Evolutionary conservation across 2,888 invertebrate genomes (phyloP).

Genomic region (Monochamus alternatus): DNA sequence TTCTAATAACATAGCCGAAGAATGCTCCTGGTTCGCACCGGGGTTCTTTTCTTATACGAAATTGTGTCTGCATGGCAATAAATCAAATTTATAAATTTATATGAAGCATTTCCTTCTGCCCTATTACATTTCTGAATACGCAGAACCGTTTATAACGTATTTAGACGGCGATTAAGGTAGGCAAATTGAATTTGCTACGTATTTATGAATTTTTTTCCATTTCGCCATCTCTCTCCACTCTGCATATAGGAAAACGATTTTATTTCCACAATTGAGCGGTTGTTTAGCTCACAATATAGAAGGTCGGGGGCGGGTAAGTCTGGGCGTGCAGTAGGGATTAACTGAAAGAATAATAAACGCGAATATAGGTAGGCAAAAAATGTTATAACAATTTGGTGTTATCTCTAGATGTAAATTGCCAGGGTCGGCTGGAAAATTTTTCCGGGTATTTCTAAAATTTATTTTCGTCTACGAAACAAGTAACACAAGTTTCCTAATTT

Average conservation of each 20-base stretch:
- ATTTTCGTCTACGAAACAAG: too few relatives aligned
- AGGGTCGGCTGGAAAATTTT: too few relatives aligned
- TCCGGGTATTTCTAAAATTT: too few relatives aligned
- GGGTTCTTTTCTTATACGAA: conserved; percentile 5
- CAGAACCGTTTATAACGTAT: conserved; percentile 21
- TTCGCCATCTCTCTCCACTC: conserved; percentile 2
- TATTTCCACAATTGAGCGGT: conserved; percentile 10
- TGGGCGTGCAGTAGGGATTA: too few relatives aligned
- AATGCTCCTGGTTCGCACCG: not conserved
- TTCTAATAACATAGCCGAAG: not conserved
- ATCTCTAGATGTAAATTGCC: too few relatives aligned
- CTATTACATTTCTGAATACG: conserved; percentile 27
- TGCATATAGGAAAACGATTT: conserved; percentile 16
- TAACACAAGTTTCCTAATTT: too few relatives aligned
- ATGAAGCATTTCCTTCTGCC: conserved; percentile 9
- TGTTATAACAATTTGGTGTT: too few relatives aligned
- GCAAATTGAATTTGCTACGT: conserved; percentile 26
- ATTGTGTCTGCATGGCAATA: conserved; percentile 13
- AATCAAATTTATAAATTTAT: conserved; percentile 32
- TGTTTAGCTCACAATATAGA: not conserved
- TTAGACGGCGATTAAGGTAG: conserved; percentile 7
- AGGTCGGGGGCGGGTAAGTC: too few relatives aligned
- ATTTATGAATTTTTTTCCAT: conserved; percentile 26
- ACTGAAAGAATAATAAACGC: too few relatives aligned
- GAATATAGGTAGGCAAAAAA: too few relatives aligned